A percentile compares a stretch with the other conserved stretches of the same genome.
phyloP scores from a whole-genome alignment of 2,797 vertebrate species.

The Etheostoma nigrum region DNA sequence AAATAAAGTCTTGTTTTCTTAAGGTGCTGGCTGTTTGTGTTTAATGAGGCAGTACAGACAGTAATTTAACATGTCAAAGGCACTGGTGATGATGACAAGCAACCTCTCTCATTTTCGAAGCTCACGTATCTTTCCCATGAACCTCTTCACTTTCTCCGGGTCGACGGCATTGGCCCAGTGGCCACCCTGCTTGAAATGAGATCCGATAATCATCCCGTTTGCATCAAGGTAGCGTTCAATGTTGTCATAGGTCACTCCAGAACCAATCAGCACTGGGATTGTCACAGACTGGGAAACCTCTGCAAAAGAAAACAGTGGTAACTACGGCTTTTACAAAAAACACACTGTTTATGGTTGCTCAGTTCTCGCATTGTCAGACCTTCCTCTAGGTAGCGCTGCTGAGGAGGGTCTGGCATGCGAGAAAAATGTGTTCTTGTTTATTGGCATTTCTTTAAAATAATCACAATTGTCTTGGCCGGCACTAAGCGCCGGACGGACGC shows the following conservation, averaged over 20 bases:
- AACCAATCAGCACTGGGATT: slow-evolving; percentile 90
- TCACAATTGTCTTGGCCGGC: no score
- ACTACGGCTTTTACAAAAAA: neutral
- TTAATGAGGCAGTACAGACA: slow-evolving; percentile 2
- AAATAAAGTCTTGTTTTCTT: slow-evolving; percentile 70
- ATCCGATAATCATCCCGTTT: slow-evolving; percentile 88
- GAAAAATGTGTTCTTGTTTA: no score
- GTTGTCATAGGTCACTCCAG: slow-evolving; percentile 90
- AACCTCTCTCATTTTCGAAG: slow-evolving; percentile 75
- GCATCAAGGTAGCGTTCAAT: slow-evolving; percentile 85
- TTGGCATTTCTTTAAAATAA: no score
- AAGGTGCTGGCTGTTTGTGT: slow-evolving; percentile 2
- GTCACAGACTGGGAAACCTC: slow-evolving; percentile 85
- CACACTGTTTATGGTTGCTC: neutral
- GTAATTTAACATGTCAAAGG: neutral
- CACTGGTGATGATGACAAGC: neutral
- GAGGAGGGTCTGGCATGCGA: no score
- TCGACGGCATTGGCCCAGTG: slow-evolving; percentile 87
- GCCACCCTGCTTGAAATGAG: slow-evolving; percentile 89
- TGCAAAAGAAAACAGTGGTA: slow-evolving; percentile 54
- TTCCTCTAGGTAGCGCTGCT: no score
- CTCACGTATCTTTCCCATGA: slow-evolving; percentile 85
- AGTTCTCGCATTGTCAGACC: neutral
- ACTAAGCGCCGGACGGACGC: no score
- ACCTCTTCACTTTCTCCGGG: slow-evolving; percentile 82